Percentiles rank a stretch among this genome's conserved stretches.
Conservation (phyloP, 2,113 vertebrate genomes). For the Ptilorrhoa leucosticta region DNA sequence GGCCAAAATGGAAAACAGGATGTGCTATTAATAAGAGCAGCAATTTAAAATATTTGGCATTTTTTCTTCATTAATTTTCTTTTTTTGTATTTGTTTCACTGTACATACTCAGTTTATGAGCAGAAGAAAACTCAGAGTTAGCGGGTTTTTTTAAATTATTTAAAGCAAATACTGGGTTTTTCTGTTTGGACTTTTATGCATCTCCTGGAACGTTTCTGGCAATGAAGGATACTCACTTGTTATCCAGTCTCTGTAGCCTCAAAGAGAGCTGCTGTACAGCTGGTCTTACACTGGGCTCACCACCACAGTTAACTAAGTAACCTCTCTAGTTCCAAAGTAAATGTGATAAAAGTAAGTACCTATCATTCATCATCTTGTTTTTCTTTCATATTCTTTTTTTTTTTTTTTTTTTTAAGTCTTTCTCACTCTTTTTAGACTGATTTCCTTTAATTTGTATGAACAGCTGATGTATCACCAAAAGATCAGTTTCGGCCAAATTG, state of each 20-base stretch:
- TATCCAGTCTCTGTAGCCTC: not conserved
- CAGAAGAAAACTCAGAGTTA: not conserved
- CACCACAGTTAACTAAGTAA: not conserved
- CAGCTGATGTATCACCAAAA: not conserved
- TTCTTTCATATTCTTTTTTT: not conserved
- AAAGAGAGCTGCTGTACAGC: not conserved
- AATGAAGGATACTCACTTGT: not conserved
- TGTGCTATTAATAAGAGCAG: not conserved
- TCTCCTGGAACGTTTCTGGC: not conserved
- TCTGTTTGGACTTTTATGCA: not conserved
- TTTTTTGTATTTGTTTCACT: not conserved
- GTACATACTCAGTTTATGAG: not conserved
- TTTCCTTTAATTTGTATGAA: not conserved
- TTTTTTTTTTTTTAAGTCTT: not conserved
- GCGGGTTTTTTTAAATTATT: accelerated
- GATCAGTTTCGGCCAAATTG: not conserved
- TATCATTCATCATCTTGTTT: not conserved
- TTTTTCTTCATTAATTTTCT: not conserved
- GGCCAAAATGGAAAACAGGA: slow-evolving; percentile 3
- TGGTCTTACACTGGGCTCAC: not conserved
- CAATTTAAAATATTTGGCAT: not conserved
- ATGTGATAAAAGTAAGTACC: not conserved
- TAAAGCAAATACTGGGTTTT: not conserved
- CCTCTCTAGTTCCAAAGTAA: not conserved
- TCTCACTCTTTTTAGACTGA: not conserved